A percentile compares a stretch with the other conserved stretches of the same genome.
Conservation (phyloP, 1,140 invertebrate genomes). For the Homalodisca vitripennis region DNA sequence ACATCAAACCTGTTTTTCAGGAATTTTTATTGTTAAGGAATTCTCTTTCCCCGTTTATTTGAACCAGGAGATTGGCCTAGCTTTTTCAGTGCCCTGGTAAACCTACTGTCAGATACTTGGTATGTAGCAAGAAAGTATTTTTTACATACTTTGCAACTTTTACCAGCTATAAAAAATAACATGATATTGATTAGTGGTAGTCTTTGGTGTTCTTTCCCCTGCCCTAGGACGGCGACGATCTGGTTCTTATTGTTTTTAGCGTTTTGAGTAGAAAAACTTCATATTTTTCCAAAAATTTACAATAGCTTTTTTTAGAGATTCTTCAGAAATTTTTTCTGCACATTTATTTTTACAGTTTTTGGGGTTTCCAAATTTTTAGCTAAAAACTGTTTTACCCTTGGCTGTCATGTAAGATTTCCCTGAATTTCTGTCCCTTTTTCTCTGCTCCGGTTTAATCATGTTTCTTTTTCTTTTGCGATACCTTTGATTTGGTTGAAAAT, state of each 20-base stretch:
- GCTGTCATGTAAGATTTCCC: not conserved
- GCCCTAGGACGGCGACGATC: not conserved
- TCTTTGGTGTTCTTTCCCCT: not conserved
- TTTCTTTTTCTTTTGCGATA: not conserved
- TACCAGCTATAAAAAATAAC: not conserved
- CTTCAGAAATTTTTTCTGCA: not conserved
- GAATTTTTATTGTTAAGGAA: slow-evolving; percentile 24
- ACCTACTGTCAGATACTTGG: slow-evolving; percentile 32
- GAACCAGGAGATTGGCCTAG: slow-evolving; percentile 21
- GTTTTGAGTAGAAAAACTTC: not conserved
- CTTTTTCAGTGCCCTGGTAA: slow-evolving; percentile 28
- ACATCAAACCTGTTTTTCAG: slow-evolving; percentile 22
- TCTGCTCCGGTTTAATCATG: not conserved
- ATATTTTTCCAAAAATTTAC: not conserved
- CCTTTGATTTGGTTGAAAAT: not conserved
- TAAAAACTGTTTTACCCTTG: not conserved
- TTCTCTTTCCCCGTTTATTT: slow-evolving; percentile 24
- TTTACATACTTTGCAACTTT: slow-evolving; percentile 28
- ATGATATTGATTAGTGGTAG: not conserved
- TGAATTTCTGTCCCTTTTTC: not conserved
- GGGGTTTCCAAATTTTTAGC: not conserved
- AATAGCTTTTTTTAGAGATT: not conserved
- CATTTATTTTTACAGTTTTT: not conserved
- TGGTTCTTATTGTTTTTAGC: not conserved
- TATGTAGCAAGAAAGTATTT: slow-evolving; percentile 34